Evolutionary conservation across 2,888 invertebrate species (phyloP).

Genomic region (Hydropsyche betteni): DNA sequence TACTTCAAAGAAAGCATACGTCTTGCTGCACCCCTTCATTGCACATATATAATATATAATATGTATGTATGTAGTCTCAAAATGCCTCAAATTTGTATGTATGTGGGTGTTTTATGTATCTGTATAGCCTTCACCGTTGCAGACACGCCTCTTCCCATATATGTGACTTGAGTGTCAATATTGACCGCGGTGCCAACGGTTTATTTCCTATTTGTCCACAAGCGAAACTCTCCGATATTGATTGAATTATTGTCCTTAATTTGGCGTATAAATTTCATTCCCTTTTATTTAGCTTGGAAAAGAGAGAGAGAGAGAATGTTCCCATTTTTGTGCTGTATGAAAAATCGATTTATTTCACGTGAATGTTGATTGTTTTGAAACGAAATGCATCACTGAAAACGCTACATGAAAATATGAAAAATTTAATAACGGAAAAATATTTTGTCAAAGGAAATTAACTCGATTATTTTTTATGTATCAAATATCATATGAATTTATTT

Average conservation of each 20-base stretch:
- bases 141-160: slow-evolving; percentile 19
- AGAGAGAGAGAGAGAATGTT: neutral
- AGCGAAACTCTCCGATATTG: slow-evolving; percentile 49
- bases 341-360: too few relatives aligned
- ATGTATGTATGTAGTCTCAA: too few relatives aligned
- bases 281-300: slow-evolving; percentile 33
- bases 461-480: too few relatives aligned
- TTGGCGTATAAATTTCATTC: slow-evolving; percentile 51
- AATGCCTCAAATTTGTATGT: neutral
- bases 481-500: too few relatives aligned
- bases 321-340: too few relatives aligned
- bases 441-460: too few relatives aligned
- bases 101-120: neutral
- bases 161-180: slow-evolving; percentile 44
- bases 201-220: slow-evolving; percentile 50
- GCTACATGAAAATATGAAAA: too few relatives aligned
- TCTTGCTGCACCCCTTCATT: neutral
- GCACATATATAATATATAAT: neutral
- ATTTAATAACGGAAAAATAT: too few relatives aligned
- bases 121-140: neutral
- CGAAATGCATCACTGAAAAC: too few relatives aligned
- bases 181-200: slow-evolving; percentile 48
- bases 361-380: too few relatives aligned
- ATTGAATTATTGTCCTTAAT: slow-evolving; percentile 51
- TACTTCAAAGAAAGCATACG: too few relatives aligned